Evolutionary conservation across 2,888 invertebrate genomes (phyloP), one percentile per base, ranked within the genome.

Genomic region (Dinocampus coccinellae): DNA sequence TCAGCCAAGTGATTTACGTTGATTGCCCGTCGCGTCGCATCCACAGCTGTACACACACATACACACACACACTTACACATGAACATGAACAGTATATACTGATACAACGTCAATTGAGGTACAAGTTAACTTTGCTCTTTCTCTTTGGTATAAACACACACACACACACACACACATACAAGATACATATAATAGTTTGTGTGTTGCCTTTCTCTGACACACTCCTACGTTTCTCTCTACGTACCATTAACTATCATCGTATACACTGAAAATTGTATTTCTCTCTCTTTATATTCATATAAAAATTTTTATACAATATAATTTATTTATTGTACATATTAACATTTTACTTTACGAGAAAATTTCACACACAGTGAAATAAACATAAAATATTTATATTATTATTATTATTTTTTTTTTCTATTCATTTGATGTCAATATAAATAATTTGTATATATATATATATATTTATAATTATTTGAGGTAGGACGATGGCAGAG

Each of bases 1-100:
- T 85, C 84, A 81, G 82, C 82, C 84, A 82, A 86, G 86, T 86
- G 85, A 86, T 86, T 86, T 85, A 85, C 85, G 85, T 86, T 85
- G 86, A 86, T 86, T 86, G 84, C 84, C 82, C 80, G 83, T 81
- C 82, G 81, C 81, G 80, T 80, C 81, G 79, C 77, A 81, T 82
- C 76, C 74, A 75, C 72, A 67, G 39, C 2, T 26, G 26, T 42
- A 33, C 64, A 53, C 64, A 52, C 16, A 47, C 47, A 26, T 26
- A 47, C 52, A 13, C 22, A 36, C 22, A 20, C 60, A 33, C 11
- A 36, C 24, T 34, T 22, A 33, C 20, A 34, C 34, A 60, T n/a
- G 16, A 34, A 60, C 16, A 60, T 4, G 63, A 57, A 39, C 67
- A 47, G 29, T 7, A 4, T 29, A 4, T 29, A 29, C 29, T 4